Conservation (phyloP, 2,888 invertebrate genomes). For the Euclidia mi region DNA sequence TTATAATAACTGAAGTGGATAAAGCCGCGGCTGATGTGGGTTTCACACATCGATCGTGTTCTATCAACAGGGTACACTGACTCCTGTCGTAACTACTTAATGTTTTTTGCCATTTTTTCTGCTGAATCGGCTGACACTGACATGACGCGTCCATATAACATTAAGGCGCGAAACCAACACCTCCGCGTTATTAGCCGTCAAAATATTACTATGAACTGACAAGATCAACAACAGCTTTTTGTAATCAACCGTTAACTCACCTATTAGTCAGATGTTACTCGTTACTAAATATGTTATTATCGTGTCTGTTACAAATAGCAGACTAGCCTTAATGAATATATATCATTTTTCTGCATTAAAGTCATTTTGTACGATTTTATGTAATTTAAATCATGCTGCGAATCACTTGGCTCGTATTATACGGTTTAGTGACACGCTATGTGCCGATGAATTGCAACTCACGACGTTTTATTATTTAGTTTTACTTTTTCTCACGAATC, state of each 20-base stretch:
- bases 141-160: slow-evolving; percentile 68
- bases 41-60: slow-evolving; percentile 8
- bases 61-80: slow-evolving; percentile 58
- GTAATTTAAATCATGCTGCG: slow-evolving; percentile 27
- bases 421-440: slow-evolving; percentile 32
- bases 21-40: not conserved
- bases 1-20: not conserved
- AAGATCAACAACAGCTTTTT: slow-evolving; percentile 64
- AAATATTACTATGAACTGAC: slow-evolving; percentile 69
- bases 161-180: slow-evolving; percentile 72
- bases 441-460: slow-evolving; percentile 21
- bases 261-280: slow-evolving; percentile 50
- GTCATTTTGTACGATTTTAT: slow-evolving; percentile 30
- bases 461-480: not conserved
- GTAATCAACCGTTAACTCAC: slow-evolving; percentile 69
- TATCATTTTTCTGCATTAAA: slow-evolving; percentile 26
- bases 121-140: slow-evolving; percentile 73
- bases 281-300: slow-evolving; percentile 56
- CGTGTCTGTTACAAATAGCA: slow-evolving; percentile 50
- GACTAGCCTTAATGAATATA: slow-evolving; percentile 37
- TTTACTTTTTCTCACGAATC: slow-evolving; percentile 1
- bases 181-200: slow-evolving; percentile 62
- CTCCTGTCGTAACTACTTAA: slow-evolving; percentile 54
- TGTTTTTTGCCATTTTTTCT: slow-evolving; percentile 65
- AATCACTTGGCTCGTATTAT: slow-evolving; percentile 9